Percentiles rank a stretch among this genome's conserved stretches.
Evolutionary conservation across 1,140 invertebrate species (phyloP).

Genomic region (Drosophila nigrodunni): DNA sequence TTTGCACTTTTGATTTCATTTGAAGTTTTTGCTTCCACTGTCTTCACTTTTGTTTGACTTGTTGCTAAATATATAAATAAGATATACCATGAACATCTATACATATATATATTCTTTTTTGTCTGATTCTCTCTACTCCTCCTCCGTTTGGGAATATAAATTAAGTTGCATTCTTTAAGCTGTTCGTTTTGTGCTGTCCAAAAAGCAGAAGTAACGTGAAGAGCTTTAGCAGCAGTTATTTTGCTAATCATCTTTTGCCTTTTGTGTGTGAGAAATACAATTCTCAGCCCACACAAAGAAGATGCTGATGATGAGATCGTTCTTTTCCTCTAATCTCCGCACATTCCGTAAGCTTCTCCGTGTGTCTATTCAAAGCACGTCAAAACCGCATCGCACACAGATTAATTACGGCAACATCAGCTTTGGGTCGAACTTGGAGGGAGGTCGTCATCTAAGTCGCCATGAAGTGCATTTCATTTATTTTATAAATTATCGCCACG

Average conservation of each 20-base stretch:
- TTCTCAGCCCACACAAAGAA: conserved; percentile 57
- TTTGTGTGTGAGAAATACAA: conserved; percentile 29
- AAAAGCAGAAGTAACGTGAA: conserved; percentile 1
- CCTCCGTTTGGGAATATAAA: conserved; percentile 60
- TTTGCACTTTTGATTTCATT: conserved; percentile 82
- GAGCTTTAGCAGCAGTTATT: conserved; percentile 32
- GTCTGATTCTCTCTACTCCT: conserved; percentile 35
- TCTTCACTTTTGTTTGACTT: conserved; percentile 66
- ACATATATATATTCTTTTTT: conserved; percentile 18
- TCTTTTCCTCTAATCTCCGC: not conserved
- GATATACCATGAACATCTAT: not conserved
- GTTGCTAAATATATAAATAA: conserved; percentile 14
- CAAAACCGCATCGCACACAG: conserved; percentile 70
- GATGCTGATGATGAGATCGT: conserved; percentile 57
- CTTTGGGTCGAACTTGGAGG: conserved; percentile 52
- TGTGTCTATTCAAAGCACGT: conserved; percentile 75
- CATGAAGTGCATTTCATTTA: conserved; percentile 82
- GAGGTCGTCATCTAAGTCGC: conserved; percentile 52
- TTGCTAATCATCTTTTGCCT: conserved; percentile 41
- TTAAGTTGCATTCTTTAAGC: conserved; percentile 66
- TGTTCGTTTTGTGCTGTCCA: conserved; percentile 29
- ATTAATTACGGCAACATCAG: conserved; percentile 67
- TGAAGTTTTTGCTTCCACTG: conserved; percentile 63
- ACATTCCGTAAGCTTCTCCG: not conserved
- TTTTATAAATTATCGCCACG: conserved; percentile 81